Base-by-base conservation (phyloP, 1,140 invertebrate species). In the Drosophila melanica region DNA sequence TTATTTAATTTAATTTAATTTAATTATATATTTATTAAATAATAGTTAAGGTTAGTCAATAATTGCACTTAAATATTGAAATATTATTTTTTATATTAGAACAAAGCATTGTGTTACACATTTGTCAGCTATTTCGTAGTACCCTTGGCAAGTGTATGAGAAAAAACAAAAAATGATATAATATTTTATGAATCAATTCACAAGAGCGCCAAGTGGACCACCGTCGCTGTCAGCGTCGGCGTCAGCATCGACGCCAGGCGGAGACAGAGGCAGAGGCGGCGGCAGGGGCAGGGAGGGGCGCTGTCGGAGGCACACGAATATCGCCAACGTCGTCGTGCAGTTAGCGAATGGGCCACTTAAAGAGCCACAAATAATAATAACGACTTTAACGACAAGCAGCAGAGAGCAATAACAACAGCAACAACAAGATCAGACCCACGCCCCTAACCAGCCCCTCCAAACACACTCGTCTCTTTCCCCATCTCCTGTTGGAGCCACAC, bases 141-240 rank as follows among this genome's bases (percentile, higher is more conserved):
- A 42, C 20, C 12, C 47, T 12, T 27, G 53, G 37, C 20, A 41
- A 55, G 53, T 27, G 53, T 55, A 55, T 55, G 3, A 35, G 16
- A 55, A 44, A n/a, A n/a, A 41, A 41, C 5, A 62, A 78, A 86
- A 86, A 86, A 87, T 86, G 73, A 87, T 87, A 87, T 87, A 89
- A 87, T 87, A 87, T 87, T 87, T 87, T 87, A 87, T 87, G 84
- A 87, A 87, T 87, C 84, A 87, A 87, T 87, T 87, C 84, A 89
- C 84, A 74, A 87, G 84, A 86, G 84, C 84, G 84, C 84, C 85
- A 87, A 87, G 79, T 87, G 82, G 82, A 87, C 82, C 82, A 87
- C 82, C 82, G 82, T 82, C 82, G 84, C 68, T 60, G 65, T 81
- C 44, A 50, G 30, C 45, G 62, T 44, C 57, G 18, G 55, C 60